These are phyloP conservation scores for Sitta europaea DNA, from an alignment of 2,113 vertebrate species.

Conservation along the genomic window DNA sequence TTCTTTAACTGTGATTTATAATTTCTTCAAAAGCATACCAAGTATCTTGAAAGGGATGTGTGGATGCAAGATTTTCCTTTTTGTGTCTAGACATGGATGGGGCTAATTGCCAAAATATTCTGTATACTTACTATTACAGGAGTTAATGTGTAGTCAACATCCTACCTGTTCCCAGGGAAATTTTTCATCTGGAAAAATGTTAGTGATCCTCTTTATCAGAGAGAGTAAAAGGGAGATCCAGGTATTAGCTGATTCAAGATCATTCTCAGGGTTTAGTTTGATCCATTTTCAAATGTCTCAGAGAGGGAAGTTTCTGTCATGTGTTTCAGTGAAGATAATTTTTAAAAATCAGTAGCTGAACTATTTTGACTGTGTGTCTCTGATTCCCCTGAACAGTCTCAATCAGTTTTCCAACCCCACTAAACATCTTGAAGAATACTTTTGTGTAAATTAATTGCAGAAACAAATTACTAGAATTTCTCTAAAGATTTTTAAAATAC, in stretches of 20 bases:
- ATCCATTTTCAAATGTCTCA: neutral
- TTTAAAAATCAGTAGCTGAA: neutral
- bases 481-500: neutral
- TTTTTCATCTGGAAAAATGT: neutral
- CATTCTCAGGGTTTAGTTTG: neutral
- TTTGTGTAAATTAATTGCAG: neutral
- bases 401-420: neutral
- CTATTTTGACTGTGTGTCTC: neutral
- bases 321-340: neutral
- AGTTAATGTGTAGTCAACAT: rapidly evolving
- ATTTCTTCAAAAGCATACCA: neutral
- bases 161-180: neutral
- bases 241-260: neutral
- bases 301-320: neutral
- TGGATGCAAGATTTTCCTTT: neutral
- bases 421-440: neutral
- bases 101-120: neutral
- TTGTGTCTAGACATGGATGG: neutral
- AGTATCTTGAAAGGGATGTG: neutral
- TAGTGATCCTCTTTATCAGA: neutral
- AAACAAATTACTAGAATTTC: neutral
- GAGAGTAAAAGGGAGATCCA: neutral
- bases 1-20: neutral
- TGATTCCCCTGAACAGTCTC: neutral
- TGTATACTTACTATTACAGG: neutral